These are phyloP conservation scores for Baccha elongata DNA, from an alignment of 2,888 invertebrate genomes.

Conservation along the genomic window DNA sequence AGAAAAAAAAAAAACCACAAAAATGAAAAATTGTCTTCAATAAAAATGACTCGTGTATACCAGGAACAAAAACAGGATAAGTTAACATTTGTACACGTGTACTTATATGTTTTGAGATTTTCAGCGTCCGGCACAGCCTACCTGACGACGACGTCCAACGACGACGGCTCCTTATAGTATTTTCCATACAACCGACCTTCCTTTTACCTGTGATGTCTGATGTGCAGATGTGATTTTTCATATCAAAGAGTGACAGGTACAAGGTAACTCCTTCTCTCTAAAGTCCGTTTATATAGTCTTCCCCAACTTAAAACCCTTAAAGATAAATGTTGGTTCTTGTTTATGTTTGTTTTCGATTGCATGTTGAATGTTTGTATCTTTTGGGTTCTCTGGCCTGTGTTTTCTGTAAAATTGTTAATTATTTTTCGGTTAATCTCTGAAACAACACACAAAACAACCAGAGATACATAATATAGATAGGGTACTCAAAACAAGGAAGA, in stretches of 20 bases:
- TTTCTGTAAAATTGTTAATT: constrained; percentile 36
- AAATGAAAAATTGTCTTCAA: not conserved
- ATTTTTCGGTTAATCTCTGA: constrained; percentile 31
- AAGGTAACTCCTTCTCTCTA: constrained; percentile 16
- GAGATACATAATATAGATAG: no score
- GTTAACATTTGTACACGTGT: constrained; percentile 27
- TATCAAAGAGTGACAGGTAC: constrained; percentile 34
- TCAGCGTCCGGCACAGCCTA: not conserved
- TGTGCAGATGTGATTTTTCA: constrained; percentile 39
- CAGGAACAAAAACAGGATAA: constrained; percentile 19
- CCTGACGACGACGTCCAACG: not conserved
- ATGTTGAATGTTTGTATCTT: constrained; percentile 2
- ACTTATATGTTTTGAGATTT: constrained; percentile 8
- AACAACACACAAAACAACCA: constrained; percentile 25
- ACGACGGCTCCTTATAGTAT: not conserved
- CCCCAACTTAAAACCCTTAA: constrained; percentile 3
- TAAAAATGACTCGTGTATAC: constrained; percentile 27
- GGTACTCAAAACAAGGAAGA: constrained; percentile 34
- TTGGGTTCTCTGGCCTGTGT: not conserved
- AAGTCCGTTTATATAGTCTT: not conserved
- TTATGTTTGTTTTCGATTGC: constrained; percentile 3
- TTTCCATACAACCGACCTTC: constrained; percentile 26
- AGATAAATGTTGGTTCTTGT: not conserved
- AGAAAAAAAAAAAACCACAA: not conserved
- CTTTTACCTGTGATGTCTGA: constrained; percentile 34